Conservation (phyloP, 2,888 invertebrate species). For the Drosophila kanekoi region DNA sequence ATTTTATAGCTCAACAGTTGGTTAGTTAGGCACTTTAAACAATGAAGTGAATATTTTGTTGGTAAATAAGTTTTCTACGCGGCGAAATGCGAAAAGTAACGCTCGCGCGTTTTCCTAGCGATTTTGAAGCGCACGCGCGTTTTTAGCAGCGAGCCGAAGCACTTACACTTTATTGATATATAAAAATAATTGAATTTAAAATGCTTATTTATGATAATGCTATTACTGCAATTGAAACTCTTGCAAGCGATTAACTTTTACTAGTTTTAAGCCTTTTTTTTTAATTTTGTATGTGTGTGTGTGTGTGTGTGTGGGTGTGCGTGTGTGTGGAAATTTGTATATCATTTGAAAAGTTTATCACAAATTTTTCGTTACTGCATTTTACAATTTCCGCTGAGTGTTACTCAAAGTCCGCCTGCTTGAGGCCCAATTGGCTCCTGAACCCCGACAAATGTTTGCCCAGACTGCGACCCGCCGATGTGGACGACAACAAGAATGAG, state of each 20-base stretch:
- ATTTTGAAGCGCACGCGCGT: conserved; percentile 31
- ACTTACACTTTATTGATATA: conserved; percentile 40
- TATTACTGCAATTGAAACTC: conserved; percentile 53
- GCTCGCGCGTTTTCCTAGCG: conserved; percentile 33
- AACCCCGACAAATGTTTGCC: conserved; percentile 84
- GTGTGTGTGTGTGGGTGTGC: conserved; percentile 14
- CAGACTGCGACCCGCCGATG: conserved; percentile 68
- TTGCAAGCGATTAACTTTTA: conserved; percentile 43
- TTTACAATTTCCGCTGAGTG: conserved; percentile 33
- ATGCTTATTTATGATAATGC: conserved; percentile 47
- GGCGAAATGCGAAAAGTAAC: conserved; percentile 42
- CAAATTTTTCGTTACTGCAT: conserved; percentile 56
- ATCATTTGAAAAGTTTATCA: conserved; percentile 71
- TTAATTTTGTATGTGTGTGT: conserved; percentile 1
- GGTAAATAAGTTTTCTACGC: conserved; percentile 10
- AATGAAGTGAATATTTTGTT: conserved; percentile 36
- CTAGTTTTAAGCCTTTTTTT: conserved; percentile 41
- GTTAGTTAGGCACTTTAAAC: conserved; percentile 53
- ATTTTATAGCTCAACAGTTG: conserved; percentile 49
- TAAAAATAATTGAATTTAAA: conserved; percentile 44
- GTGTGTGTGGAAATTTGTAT: conserved; percentile 56
- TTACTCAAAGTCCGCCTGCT: conserved; percentile 71
- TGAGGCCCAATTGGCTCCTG: conserved; percentile 84
- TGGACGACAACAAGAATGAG: conserved; percentile 35
- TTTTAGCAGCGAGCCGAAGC: conserved; percentile 41